Evolutionary conservation across 2,113 vertebrate genomes (phyloP).

Genomic region (Anser brachyrhynchus): DNA sequence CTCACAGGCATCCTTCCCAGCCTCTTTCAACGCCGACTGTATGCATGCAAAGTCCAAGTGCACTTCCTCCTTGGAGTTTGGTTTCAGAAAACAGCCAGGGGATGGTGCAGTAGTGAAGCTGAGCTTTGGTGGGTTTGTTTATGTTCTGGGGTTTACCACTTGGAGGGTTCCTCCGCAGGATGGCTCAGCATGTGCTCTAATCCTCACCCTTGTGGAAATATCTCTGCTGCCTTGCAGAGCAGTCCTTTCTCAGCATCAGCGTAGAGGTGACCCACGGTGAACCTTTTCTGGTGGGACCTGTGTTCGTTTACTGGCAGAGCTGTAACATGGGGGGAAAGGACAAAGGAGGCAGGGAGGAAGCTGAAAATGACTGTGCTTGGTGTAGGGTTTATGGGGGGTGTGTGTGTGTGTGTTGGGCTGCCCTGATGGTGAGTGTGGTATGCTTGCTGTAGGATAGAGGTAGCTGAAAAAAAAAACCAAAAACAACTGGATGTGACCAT

Average conservation of each 20-base stretch:
- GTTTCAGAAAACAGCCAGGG: neutral
- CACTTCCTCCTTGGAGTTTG: neutral
- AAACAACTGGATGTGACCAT: neutral
- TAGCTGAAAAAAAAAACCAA: neutral
- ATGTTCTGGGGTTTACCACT: neutral
- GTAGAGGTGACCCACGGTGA: neutral
- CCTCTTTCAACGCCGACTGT: neutral
- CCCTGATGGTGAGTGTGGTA: rapidly evolving
- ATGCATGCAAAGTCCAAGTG: neutral
- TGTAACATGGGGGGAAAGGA: neutral
- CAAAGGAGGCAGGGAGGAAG: neutral
- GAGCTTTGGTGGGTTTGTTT: neutral
- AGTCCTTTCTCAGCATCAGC: neutral
- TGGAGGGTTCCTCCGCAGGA: neutral
- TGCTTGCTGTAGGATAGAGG: neutral
- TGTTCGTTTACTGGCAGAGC: neutral
- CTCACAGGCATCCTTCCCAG: neutral
- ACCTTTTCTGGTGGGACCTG: neutral
- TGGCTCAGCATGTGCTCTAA: neutral
- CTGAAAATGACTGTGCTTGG: neutral
- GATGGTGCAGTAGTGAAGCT: neutral
- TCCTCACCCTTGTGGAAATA: neutral
- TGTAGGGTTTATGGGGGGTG: neutral
- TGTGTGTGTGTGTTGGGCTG: neutral
- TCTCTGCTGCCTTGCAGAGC: neutral